Evolutionary conservation across 2,113 vertebrate genomes (phyloP).

Genomic region (Neolamprologus fasciatus): DNA sequence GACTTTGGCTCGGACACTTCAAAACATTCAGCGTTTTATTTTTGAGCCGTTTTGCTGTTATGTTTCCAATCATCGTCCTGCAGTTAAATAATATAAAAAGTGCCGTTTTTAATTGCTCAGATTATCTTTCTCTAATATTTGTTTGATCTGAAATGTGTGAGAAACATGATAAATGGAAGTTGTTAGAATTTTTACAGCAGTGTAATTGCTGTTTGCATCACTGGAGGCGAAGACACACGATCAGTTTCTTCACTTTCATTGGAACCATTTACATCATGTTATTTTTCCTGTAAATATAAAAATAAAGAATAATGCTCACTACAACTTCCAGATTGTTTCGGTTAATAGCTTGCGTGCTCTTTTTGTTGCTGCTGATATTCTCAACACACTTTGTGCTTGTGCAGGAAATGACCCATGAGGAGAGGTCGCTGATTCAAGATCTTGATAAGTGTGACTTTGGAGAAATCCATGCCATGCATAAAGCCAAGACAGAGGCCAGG

Average conservation of each 20-base stretch:
- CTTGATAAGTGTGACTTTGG: constrained; percentile 74
- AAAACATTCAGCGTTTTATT: neutral
- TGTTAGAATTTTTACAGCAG: neutral
- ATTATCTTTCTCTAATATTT: neutral
- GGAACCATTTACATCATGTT: neutral
- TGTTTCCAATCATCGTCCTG: neutral
- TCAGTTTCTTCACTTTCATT: neutral
- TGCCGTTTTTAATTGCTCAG: neutral
- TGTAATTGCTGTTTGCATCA: neutral
- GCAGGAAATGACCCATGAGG: constrained; percentile 72
- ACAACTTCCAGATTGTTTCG: neutral
- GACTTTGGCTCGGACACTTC: accelerated
- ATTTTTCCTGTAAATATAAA: neutral
- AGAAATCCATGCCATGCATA: constrained; percentile 69
- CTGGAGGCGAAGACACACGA: neutral
- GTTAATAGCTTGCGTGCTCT: neutral
- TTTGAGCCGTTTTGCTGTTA: neutral
- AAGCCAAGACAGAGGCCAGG: constrained; percentile 65
- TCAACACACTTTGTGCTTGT: neutral
- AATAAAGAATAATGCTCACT: neutral
- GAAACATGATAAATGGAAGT: neutral
- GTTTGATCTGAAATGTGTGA: neutral
- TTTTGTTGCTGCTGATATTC: neutral
- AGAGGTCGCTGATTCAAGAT: constrained; percentile 59
- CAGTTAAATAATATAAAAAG: neutral